Percentiles rank a stretch among this genome's conserved stretches.
phyloP scores from a whole-genome alignment of 2,888 invertebrate genomes.

The Drosophila falleni region DNA sequence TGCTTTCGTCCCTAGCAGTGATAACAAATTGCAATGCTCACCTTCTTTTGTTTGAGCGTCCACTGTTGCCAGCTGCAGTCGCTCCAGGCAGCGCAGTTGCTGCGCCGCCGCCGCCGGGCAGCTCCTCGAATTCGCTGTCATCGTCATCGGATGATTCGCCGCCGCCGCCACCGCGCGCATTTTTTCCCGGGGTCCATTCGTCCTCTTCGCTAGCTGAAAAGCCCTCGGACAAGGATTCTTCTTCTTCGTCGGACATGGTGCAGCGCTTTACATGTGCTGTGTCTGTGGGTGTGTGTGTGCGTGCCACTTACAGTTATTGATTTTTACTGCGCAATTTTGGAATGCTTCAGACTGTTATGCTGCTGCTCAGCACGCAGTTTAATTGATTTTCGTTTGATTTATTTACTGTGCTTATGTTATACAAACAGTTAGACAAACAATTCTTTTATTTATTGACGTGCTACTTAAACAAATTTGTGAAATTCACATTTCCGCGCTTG shows the following conservation, averaged over 20 bases:
- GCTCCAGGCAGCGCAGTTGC: slow-evolving; percentile 12
- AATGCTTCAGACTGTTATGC: slow-evolving; percentile 7
- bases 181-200: slow-evolving; percentile 82
- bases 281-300: slow-evolving; percentile 33
- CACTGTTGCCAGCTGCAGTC: slow-evolving; percentile 41
- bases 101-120: slow-evolving; percentile 34
- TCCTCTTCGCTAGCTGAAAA: slow-evolving; percentile 85
- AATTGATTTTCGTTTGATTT: slow-evolving; percentile 1
- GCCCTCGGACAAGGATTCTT: slow-evolving; percentile 82
- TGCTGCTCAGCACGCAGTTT: neutral
- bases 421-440: neutral
- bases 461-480: slow-evolving; percentile 61
- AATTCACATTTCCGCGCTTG: slow-evolving; percentile 73
- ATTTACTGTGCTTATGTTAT: neutral
- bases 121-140: slow-evolving; percentile 82
- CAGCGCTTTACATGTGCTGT: slow-evolving; percentile 32
- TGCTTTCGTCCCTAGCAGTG: too few relatives aligned
- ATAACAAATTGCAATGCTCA: slow-evolving; percentile 15
- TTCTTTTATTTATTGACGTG: neutral
- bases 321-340: slow-evolving; percentile 75
- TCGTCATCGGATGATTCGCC: slow-evolving; percentile 84
- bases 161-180: slow-evolving; percentile 65
- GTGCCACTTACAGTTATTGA: slow-evolving; percentile 72
- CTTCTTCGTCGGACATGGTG: slow-evolving; percentile 84
- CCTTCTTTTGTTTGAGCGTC: slow-evolving; percentile 65